Evolutionary conservation across 2,113 vertebrate genomes (phyloP), one percentile per base, ranked within the genome.

Genomic region (Corydoras sp.): DNA sequence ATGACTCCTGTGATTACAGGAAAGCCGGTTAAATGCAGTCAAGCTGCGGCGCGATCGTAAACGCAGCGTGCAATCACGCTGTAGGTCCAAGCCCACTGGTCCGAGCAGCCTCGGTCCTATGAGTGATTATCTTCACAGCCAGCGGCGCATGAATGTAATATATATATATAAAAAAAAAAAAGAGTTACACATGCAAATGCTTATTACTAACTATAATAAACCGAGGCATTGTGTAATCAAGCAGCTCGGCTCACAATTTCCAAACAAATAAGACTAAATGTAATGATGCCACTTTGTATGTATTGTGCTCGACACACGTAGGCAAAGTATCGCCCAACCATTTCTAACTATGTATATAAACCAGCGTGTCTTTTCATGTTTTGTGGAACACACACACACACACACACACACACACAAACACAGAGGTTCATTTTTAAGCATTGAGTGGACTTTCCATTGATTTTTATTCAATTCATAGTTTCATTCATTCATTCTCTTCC

Each of bases 61-160:
- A 74, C 61, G 30, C 65, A 48, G 30, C 31, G 8, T 56, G 58
- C 50, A 58, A 68, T 60, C 49, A 18, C 24, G 24, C 13, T 66
- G 32, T 59, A 68, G 29, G 48, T 51, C 65, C 64, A 73, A 55
- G 31, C 65, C 59, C 54, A 43, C 43, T 43, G 62, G 48, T 59
- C 35, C 58, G 62, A 24, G 13, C 61, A 58, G 58, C 65, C 64
- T 9, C 35, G 61, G 49, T 29, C 56, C 24, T 58, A n/a, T 18
- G 18, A 49, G 35, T 72, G 61, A 72, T 65, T 74, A 68, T 14
- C 51, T 9, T 74, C 61, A 29, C 58, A 65, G 61, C 65, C 62
- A 65, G 48, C 53, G 53, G 53, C 43, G 58, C 58, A 68, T 50
- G 70, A 66, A 14, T 43, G 31, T 50, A 55, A 65, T 32, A 71